A percentile compares a stretch with the other conserved stretches of the same genome.
These are phyloP conservation scores for Meteorus cinctellus DNA, from an alignment of 2,888 invertebrate genomes.

Conservation along the genomic window DNA sequence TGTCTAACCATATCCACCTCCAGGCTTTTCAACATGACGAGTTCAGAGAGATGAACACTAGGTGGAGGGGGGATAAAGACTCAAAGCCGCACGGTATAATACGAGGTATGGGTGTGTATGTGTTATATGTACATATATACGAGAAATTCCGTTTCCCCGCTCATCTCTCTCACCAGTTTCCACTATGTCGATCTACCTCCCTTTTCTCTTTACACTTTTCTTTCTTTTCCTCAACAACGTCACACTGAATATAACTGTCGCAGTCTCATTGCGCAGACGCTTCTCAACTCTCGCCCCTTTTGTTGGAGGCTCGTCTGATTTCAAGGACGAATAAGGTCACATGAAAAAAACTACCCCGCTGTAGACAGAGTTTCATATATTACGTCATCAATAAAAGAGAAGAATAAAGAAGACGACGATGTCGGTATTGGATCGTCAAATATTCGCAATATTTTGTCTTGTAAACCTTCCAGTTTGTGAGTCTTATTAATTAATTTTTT, in stretches of 20 bases:
- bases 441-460: no score
- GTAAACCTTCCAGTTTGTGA: background rate
- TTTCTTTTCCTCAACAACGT: background rate
- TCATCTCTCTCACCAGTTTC: background rate
- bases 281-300: conserved; percentile 4
- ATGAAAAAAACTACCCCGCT: conserved; percentile 45
- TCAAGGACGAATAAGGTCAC: conserved; percentile 68
- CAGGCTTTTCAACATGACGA: conserved; percentile 19
- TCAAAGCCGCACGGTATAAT: background rate
- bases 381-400: conserved; percentile 37
- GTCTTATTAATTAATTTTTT: background rate
- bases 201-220: conserved; percentile 22
- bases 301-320: conserved; percentile 61
- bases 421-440: no score
- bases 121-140: background rate
- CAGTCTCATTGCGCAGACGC: conserved; percentile 32
- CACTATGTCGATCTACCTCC: background rate
- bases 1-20: conserved; percentile 60
- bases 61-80: conserved; percentile 15
- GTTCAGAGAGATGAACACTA: conserved; percentile 5
- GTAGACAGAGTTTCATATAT: conserved; percentile 43
- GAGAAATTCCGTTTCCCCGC: background rate
- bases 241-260: conserved; percentile 34
- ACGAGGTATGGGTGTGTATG: background rate
- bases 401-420: no score